Base-by-base conservation (phyloP, 2,888 invertebrate genomes). In the Drosophila mayaguana region DNA sequence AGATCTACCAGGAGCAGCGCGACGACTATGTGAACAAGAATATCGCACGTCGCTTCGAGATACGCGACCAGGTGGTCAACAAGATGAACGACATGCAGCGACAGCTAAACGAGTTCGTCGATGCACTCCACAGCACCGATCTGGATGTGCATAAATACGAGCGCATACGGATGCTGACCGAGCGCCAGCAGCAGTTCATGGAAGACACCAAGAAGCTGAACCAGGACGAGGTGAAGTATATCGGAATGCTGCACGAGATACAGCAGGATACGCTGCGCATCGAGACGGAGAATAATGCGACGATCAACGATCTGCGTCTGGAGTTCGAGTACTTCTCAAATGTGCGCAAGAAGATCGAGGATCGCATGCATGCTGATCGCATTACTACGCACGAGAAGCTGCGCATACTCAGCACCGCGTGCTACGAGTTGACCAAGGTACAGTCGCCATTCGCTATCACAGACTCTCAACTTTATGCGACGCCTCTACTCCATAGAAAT, bases 251-350 rank as follows among this genome's bases (percentile, higher is more conserved):
- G 4, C 67, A 45, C 11, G 85, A 91, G 0, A 56, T 89, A 8
- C 87, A 91, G 22, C 74, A 72, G 0, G 78, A 91, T 3, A 65
- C 88, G 6, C 12, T 83, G 34, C 66, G 68, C 1, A 72, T 82
- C 20, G 92, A 92, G 53, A n/a, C 72, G 1, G 88, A 91, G 6
- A 70, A 75, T 5, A 85, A 83, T 43, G 75, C 80, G 4, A 81
- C 83, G 1, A 63, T 90, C 0, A 85, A 81, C 16, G 91, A 90
- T 36, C 75, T 92, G 9, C 82, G 88, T 3, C 55, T 90, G 46
- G 92, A 92, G 70, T 78, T 83, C 9, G 81, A 80, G 8, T 92
- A 92, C 64, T 92, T 92, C 59, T 43, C 82, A n/a, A 80, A 84
- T 36, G 83, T 88, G 25, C 89, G 89, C 61, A 82, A 87, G 56